Conservation (phyloP, 1,140 invertebrate species). For the Drusus annulatus region DNA sequence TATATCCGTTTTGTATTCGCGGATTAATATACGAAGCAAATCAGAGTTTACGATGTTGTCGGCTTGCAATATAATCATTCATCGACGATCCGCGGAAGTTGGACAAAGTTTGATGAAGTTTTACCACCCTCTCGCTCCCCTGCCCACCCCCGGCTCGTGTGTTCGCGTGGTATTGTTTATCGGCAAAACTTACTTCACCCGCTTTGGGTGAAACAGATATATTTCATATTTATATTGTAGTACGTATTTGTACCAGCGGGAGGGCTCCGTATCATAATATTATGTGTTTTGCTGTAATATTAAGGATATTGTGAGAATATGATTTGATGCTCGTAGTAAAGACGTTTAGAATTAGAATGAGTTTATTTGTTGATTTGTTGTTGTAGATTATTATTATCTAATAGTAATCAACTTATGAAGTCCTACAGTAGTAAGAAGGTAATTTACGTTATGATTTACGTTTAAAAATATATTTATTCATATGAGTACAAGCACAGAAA, state of each 20-base stretch:
- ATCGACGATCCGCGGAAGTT: background rate
- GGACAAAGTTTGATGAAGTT: conserved; percentile 9
- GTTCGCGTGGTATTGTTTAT: conserved; percentile 4
- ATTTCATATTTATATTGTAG: conserved; percentile 19
- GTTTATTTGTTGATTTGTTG: too few relatives aligned
- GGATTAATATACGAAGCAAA: too few relatives aligned
- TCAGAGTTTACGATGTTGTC: background rate
- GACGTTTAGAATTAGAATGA: too few relatives aligned
- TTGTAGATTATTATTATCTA: too few relatives aligned
- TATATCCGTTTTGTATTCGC: too few relatives aligned
- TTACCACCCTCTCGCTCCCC: background rate
- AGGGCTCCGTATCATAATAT: background rate
- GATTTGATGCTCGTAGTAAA: background rate
- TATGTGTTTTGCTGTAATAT: background rate
- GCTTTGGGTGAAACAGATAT: conserved; percentile 13
- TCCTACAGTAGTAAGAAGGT: too few relatives aligned
- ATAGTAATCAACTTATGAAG: too few relatives aligned
- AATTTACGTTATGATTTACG: too few relatives aligned
- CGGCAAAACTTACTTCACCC: conserved; percentile 8
- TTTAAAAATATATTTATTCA: too few relatives aligned
- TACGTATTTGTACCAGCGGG: background rate
- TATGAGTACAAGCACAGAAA: too few relatives aligned
- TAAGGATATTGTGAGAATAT: background rate
- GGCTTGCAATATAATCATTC: background rate
- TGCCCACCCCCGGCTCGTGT: background rate